phyloP scores from a whole-genome alignment of 2,888 invertebrate species.

The Polylopha cassiicola region DNA sequence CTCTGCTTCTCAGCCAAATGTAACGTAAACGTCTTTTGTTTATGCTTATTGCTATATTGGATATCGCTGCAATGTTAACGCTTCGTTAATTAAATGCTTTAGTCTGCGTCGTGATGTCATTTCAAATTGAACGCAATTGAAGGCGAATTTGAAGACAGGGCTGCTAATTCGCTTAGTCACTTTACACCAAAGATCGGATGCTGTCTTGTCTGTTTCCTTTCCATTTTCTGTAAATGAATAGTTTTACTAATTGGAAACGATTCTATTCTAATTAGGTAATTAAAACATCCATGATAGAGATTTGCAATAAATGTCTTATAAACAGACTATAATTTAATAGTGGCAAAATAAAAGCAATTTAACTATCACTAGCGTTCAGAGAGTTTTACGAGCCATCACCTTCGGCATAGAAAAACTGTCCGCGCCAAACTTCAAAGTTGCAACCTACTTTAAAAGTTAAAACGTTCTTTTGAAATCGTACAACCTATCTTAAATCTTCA shows the following conservation, averaged over 20 bases:
- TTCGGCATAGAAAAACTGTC: slow-evolving; percentile 12
- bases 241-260: too few species aligned
- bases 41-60: slow-evolving; percentile 46
- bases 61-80: slow-evolving; percentile 35
- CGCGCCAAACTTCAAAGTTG: slow-evolving; percentile 14
- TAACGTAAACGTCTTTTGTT: slow-evolving; percentile 64
- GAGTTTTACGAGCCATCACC: slow-evolving; percentile 12
- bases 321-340: too few species aligned
- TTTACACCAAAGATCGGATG: neutral
- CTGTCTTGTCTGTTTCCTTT: too few species aligned
- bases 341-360: slow-evolving; percentile 6
- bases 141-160: slow-evolving; percentile 5
- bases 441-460: slow-evolving; percentile 13
- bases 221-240: too few species aligned
- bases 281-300: too few species aligned
- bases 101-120: slow-evolving; percentile 23
- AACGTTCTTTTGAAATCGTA: slow-evolving; percentile 17
- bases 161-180: neutral
- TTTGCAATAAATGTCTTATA: too few species aligned
- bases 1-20: slow-evolving; percentile 50
- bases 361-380: slow-evolving; percentile 8
- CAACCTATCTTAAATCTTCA: slow-evolving; percentile 22
- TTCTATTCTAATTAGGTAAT: too few species aligned
- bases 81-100: slow-evolving; percentile 36
- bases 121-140: slow-evolving; percentile 21